Evolutionary conservation across 2,113 vertebrate species (phyloP).

Genomic region (Pelvicachromis taeniatus): DNA sequence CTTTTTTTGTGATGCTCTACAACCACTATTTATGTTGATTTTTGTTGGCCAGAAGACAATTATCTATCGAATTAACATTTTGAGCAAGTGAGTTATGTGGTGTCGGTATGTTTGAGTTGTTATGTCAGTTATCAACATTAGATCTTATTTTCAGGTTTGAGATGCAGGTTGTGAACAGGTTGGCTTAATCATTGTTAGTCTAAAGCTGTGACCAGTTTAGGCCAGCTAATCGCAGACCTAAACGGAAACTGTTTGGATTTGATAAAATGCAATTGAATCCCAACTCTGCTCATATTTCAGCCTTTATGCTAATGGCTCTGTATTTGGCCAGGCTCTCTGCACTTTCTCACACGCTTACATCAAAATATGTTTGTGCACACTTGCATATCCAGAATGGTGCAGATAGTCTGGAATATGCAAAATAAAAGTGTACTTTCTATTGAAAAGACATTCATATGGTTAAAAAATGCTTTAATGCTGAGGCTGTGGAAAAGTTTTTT

Average conservation of each 20-base stretch:
- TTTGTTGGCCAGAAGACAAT: background rate
- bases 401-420: background rate
- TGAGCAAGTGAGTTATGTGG: background rate
- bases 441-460: background rate
- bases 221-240: background rate
- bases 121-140: background rate
- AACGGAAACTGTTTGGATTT: background rate
- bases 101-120: background rate
- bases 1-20: background rate
- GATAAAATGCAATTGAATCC: background rate
- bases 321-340: slow-evolving; percentile 9
- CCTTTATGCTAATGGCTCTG: slow-evolving; percentile 41
- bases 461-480: background rate
- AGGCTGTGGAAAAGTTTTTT: background rate
- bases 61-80: background rate
- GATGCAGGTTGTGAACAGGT: background rate
- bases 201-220: background rate
- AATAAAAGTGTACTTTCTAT: background rate
- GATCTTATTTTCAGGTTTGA: background rate
- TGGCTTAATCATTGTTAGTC: background rate
- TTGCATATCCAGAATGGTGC: background rate
- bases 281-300: slow-evolving; percentile 1
- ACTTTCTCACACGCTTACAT: slow-evolving; percentile 12
- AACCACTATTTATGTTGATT: background rate
- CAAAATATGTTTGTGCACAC: background rate